These are phyloP conservation scores for Hypsopygia costalis DNA, from an alignment of 2,888 invertebrate genomes.

Conservation along the genomic window DNA sequence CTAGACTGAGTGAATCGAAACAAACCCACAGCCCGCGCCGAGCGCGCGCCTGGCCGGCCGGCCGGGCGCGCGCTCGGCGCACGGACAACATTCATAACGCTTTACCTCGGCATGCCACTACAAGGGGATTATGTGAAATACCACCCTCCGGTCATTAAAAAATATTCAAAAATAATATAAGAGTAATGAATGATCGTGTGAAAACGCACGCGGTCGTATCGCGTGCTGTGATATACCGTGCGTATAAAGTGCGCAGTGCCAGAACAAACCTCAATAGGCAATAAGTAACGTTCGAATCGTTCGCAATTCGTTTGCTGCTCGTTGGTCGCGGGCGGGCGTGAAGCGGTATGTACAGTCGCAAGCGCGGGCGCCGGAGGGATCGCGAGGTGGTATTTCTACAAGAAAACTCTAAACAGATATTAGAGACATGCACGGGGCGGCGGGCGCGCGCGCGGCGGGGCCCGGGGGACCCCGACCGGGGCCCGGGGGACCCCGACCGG, in stretches of 20 bases:
- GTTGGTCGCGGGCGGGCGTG: slow-evolving; percentile 31
- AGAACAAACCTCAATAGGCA: slow-evolving; percentile 17
- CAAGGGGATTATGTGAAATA: slow-evolving; percentile 65
- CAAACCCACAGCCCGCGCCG: slow-evolving; percentile 11
- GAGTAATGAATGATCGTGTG: slow-evolving; percentile 16
- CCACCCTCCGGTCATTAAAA: slow-evolving; percentile 55
- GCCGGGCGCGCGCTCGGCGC: slow-evolving; percentile 7
- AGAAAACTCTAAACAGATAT: slow-evolving; percentile 56
- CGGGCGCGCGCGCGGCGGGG: background rate
- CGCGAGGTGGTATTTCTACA: slow-evolving; percentile 69
- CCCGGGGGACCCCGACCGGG: background rate
- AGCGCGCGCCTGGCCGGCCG: slow-evolving; percentile 15
- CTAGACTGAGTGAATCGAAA: background rate
- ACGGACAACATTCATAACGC: slow-evolving; percentile 36
- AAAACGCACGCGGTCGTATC: slow-evolving; percentile 12
- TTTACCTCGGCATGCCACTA: slow-evolving; percentile 66
- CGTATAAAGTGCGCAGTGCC: slow-evolving; percentile 20
- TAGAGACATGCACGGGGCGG: slow-evolving; percentile 57
- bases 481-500: background rate
- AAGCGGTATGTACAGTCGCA: slow-evolving; percentile 22
- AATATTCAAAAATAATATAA: slow-evolving; percentile 11
- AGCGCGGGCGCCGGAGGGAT: slow-evolving; percentile 27
- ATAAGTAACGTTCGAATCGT: slow-evolving; percentile 12
- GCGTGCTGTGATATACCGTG: slow-evolving; percentile 23
- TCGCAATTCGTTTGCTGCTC: slow-evolving; percentile 53